Evolutionary conservation across 2,113 vertebrate species (phyloP), one percentile per base, ranked within the genome.

Genomic region (Labrus mixtus): DNA sequence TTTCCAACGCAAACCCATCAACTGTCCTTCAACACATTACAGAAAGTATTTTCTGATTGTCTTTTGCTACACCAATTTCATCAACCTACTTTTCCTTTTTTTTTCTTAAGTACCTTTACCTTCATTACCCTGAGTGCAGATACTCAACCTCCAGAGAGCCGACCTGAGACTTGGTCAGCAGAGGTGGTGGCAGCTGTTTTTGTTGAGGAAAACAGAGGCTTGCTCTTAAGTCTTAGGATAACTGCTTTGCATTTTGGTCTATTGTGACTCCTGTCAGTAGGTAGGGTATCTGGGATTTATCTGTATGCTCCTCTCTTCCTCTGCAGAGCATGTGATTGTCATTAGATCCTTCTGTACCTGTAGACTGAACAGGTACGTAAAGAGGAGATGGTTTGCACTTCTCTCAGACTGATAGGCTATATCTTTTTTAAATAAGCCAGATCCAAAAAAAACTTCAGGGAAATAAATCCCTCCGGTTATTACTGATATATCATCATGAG

Each of bases 121-220:
- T 25, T 37, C 23, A 36, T 62, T 46, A 61, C n/a, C 50, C 39
- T 39, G 25, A 77, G 23, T 56, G 39, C 50, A 36, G 50, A 20
- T 2, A 3, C 16, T 8, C 17, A 19, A 50, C 50, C 17, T 55
- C 20, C 2, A 50, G 16, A 57, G 59, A 64, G 37, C 29, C 6
- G 53, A 22, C 12, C 25, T 39, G 25, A 45, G 46, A 50, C 5
- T 25, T 16, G 25, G 17, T 20, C 23, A 16, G 66, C 33, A 48
- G 53, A 19, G 46, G 54, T 36, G 3, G 22, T 41, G 72, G 54
- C 56, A 78, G 55, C 20, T 57, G 19, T 11, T 65, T 3, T 15
- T 25, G 1, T 3, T 11, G 37, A 59, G n/a, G 17, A n/a, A 70
- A 66, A 29, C 17, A 45, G 22, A 3, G 0, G 33, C 5, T 50